Base-by-base conservation (phyloP, 2,888 invertebrate genomes). In the Callosobruchus maculatus region DNA sequence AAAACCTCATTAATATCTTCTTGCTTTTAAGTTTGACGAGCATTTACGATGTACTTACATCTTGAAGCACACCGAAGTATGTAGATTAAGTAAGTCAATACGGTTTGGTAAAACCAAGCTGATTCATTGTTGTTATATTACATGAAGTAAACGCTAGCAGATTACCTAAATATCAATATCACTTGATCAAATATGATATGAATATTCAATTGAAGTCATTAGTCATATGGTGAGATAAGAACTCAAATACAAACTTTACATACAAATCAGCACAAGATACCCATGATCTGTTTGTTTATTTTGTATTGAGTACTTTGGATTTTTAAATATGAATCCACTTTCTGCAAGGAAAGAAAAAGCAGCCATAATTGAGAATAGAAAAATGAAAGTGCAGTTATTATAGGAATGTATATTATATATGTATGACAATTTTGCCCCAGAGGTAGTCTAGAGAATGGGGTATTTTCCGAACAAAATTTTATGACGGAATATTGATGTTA, bases 111-210 rank as follows among this genome's bases (percentile, higher is more conserved):
- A n/a, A n/a, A n/a, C n/a, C n/a, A n/a, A 26, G 26, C 90, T 89
- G 83, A 77, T 88, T 67, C 21, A 4, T 67, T 67, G 67, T 4
- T 67, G 88, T 18, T 86, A 83, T 69, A 86, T 86, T 67, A 7
- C 7, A 26, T 26, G 7, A 26, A 2, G 7, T 4, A 26, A 26
- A 26, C 7, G 26, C 26, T 7, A 26, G 2, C 3, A 26, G 26
- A 26, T 26, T 26, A 26, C 26, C 26, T 26, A 26, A 26, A 26
- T 26, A 26, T 26, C 26, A 26, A 18, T 49, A 49, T 13, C 1
- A 49, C 13, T 49, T 49, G 49, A 49, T 49, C 13, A 18, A 49
- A 49, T 3, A 49, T 18, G 18, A 49, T 18, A 49, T 13, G 49
- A 7, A 49, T 49, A 49, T 49, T 49, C 49, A 49, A 49, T 18